Percentiles rank a stretch among this genome's conserved stretches.
These are phyloP conservation scores for Chelonus insularis DNA, from an alignment of 1,140 invertebrate species.

Conservation along the genomic window DNA sequence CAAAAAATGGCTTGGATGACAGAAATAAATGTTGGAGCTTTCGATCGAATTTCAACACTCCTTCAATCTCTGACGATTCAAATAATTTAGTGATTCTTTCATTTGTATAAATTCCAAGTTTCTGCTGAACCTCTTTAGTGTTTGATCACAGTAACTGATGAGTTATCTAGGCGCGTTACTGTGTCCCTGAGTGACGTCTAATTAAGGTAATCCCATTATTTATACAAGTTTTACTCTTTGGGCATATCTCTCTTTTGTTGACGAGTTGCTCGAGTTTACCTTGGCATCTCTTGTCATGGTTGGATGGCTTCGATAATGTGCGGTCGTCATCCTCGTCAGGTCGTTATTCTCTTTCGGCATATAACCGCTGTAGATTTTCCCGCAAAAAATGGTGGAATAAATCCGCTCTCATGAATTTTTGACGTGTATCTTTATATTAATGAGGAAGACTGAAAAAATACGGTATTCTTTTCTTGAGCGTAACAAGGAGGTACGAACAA, in stretches of 20 bases:
- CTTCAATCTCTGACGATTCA: too few species aligned
- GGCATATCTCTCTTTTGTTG: not conserved
- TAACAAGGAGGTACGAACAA: too few species aligned
- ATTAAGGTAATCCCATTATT: conserved; percentile 32
- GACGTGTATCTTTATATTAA: not conserved
- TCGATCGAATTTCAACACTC: too few species aligned
- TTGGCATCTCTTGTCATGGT: conserved; percentile 10
- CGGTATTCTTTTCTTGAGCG: not conserved
- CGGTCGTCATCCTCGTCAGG: conserved; percentile 7
- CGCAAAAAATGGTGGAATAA: not conserved
- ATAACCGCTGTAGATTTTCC: not conserved
- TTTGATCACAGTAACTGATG: too few species aligned
- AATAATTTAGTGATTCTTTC: too few species aligned
- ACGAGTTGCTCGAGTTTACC: conserved; percentile 6
- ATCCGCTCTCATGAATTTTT: too few species aligned
- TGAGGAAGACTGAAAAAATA: not conserved
- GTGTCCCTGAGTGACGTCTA: conserved; percentile 6
- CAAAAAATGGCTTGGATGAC: too few species aligned
- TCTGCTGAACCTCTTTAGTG: too few species aligned
- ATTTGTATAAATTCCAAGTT: too few species aligned
- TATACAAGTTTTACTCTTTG: conserved; percentile 1
- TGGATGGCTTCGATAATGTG: conserved; percentile 26
- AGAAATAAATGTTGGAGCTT: too few species aligned
- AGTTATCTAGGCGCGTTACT: too few species aligned
- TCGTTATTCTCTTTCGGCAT: conserved; percentile 10